These are phyloP conservation scores for Sebastolobus alascanus DNA, from an alignment of 2,797 vertebrate species.

Conservation along the genomic window DNA sequence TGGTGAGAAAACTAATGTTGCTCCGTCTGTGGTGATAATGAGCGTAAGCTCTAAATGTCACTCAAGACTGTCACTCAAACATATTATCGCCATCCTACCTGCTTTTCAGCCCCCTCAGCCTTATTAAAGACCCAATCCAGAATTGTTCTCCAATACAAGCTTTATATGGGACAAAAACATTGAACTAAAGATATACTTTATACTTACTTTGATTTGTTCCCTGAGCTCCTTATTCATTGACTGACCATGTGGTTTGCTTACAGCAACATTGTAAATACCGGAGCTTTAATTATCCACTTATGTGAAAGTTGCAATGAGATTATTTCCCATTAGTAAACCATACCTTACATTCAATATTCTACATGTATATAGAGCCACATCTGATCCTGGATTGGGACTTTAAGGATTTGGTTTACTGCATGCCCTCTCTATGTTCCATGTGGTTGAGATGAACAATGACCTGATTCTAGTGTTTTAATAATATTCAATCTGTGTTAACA, in stretches of 20 bases:
- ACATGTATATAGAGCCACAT: conserved; percentile 46
- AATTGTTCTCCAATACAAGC: conserved; percentile 16
- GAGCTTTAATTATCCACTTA: conserved; percentile 9
- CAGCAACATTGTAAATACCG: conserved; percentile 51
- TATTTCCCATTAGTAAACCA: conserved; percentile 36
- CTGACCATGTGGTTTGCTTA: not conserved
- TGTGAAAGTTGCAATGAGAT: conserved; percentile 31
- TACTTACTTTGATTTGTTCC: conserved; percentile 3
- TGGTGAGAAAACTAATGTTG: conserved; percentile 10
- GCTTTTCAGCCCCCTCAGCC: conserved; percentile 24
- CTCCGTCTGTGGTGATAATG: conserved; percentile 22
- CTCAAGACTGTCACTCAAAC: conserved; percentile 26
- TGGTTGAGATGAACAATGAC: conserved; percentile 58
- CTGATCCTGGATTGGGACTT: conserved; percentile 66
- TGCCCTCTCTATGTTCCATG: conserved; percentile 59
- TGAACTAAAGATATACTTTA: not conserved
- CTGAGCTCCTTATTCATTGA: not conserved
- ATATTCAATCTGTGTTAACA: conserved; percentile 45
- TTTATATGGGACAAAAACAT: conserved; percentile 2
- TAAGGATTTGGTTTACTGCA: conserved; percentile 60
- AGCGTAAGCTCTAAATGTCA: conserved; percentile 20
- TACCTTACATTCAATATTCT: conserved; percentile 3
- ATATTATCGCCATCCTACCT: conserved; percentile 30
- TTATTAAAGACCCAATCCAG: conserved; percentile 60
- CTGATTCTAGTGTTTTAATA: conserved; percentile 47